Base-by-base conservation (phyloP, 1,140 invertebrate species). In the Tetranychus urticae region DNA sequence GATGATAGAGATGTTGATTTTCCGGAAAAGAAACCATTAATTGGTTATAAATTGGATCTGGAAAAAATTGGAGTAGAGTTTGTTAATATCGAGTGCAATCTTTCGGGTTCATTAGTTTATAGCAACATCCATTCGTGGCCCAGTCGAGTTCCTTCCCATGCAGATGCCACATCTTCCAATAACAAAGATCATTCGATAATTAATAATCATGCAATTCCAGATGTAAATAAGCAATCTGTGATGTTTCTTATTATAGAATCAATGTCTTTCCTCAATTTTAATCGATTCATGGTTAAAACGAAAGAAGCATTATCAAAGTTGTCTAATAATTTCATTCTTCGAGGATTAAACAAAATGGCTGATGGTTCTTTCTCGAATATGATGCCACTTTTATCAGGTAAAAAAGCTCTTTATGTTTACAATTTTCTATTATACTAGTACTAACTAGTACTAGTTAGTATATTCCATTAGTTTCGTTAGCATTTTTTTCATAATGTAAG, bases 281-380 rank as follows among this genome's bases (percentile, higher is more conserved):
- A 48, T 23, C 60, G 63, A 47, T 62, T 58, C 35, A 34, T 64
- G 46, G 10, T 13, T n/a, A 1, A 60, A 60, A 64, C 60, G 13
- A 5, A 36, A 59, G 3, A 23, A 6, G 35, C 45, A 33, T 48
- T 64, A 13, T 61, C 47, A 10, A 33, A 61, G 23, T 31, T 46
- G 3, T 58, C 34, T 14, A 50, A 64, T 48, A 3, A 8, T 23
- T 45, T 46, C 12, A 47, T 60, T 6, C 42, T 86, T 67, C 61
- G 68, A 10, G 74, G 74, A 8, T 68, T 70, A 48, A 68, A 62
- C 36, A 75, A 75, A 67, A 66, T 74, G 2, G 73, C 66, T 13
- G 71, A 74, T 58, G 75, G 75, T 60, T 74, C 73, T 7, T 72
- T 70, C 58, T 72, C 73, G 0, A 76, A 75, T 63, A 64, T 76